Conservation (phyloP, 53 echinoderm and acorn worm genomes). For the Holothuria scabra region DNA sequence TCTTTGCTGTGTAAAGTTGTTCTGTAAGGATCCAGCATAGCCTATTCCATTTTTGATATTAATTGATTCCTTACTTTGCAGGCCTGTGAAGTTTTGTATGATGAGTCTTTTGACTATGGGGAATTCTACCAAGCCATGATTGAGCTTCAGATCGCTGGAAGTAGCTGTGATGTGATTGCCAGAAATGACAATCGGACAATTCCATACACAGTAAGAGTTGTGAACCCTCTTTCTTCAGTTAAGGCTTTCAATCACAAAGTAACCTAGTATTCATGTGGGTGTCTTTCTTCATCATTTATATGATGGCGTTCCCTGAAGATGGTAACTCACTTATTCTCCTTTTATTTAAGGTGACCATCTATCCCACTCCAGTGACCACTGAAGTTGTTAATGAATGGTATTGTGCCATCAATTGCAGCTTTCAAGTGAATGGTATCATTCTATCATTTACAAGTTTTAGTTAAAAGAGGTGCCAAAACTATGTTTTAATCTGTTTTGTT, state of each 20-base stretch:
- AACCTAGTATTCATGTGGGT: too few relatives aligned
- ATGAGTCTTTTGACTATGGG: slow-evolving; percentile 90
- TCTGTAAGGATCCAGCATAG: too few relatives aligned
- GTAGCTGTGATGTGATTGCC: slow-evolving; percentile 69
- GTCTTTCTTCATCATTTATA: too few relatives aligned
- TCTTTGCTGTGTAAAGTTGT: too few relatives aligned
- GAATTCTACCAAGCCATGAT: slow-evolving; percentile 90
- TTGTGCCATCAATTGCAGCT: too few relatives aligned
- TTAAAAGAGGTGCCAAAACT: neutral
- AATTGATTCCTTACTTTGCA: slow-evolving; percentile 18
- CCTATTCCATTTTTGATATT: too few relatives aligned
- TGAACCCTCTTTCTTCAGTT: neutral
- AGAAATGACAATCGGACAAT: slow-evolving; percentile 23
- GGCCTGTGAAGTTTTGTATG: slow-evolving; percentile 90
- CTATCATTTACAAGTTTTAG: neutral
- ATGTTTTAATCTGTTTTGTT: neutral
- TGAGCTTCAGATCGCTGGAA: slow-evolving; percentile 80
- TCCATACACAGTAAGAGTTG: slow-evolving; percentile 26
- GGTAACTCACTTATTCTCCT: too few relatives aligned
- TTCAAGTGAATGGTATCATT: too few relatives aligned
- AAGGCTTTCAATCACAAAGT: neutral
- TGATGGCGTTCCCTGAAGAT: too few relatives aligned
- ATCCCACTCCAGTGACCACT: too few relatives aligned
- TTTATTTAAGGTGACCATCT: too few relatives aligned
- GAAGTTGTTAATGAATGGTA: too few relatives aligned